Conservation (phyloP, 2,888 invertebrate species). For the Myathropa florea region DNA sequence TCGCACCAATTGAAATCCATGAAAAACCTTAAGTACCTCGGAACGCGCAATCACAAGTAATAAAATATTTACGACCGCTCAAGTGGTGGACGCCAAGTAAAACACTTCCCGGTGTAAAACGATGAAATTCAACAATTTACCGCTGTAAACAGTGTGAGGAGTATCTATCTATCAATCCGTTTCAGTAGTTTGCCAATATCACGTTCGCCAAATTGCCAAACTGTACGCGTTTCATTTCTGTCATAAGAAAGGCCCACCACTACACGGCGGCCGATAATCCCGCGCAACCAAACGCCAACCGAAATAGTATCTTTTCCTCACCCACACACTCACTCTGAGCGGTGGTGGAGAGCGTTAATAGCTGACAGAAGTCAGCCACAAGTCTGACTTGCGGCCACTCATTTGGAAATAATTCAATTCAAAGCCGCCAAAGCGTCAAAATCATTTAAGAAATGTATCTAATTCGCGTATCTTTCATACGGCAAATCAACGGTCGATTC, state of each 20-base stretch:
- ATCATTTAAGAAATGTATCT: not conserved
- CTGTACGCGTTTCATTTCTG: not conserved
- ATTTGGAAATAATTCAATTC: not conserved
- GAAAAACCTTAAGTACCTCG: not conserved
- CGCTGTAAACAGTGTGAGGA: not conserved
- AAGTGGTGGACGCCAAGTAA: not conserved
- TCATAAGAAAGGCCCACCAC: constrained; percentile 22
- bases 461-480: not conserved
- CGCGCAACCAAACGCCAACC: no score
- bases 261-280: not conserved
- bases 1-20: not conserved
- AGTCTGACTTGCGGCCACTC: not conserved
- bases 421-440: not conserved
- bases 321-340: not conserved
- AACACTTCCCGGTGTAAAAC: not conserved
- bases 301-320: no score
- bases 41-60: not conserved
- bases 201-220: constrained; percentile 32
- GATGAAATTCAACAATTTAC: not conserved
- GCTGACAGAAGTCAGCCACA: no score
- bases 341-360: no score
- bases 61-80: not conserved
- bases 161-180: not conserved
- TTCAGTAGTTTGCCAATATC: not conserved
- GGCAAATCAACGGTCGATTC: not conserved